Base-by-base conservation (phyloP, 2,113 vertebrate species). In the Daphoenositta chrysoptera region DNA sequence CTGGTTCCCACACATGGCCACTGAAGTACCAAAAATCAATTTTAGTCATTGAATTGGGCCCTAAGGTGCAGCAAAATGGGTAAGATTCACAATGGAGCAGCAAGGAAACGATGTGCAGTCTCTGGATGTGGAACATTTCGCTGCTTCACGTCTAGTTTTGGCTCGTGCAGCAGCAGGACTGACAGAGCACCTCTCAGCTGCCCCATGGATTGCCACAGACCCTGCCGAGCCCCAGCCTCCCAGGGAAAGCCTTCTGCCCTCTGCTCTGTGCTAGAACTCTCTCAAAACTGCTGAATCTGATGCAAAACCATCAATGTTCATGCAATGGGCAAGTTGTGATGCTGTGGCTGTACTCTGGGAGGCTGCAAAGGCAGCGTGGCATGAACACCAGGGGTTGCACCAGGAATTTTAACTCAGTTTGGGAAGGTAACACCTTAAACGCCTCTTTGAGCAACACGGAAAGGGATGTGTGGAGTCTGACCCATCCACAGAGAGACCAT, bases 11-110 rank as follows among this genome's bases (percentile, higher is more conserved):
- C 90, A 91, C 72, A 51, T 28, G 72, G 90, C 76, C 89, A 83
- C 96, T 95, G 91, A 96, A 96, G 93, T 94, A 97, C 93, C 97
- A 93, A 97, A 97, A 97, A 97, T 97, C 97, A 97, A 93, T 97
- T 97, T 84, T 64, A 90, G 92, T 90, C 96, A 96, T 87, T 97
- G 96, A 95, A 96, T 94, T 94, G 94, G 97, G 69, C 96, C 95
- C 96, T 85, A 89, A 96, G 94, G 96, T 97, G 87, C 79, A 96
- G 94, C 80, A 96, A 95, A 97, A 77, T 66, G 90, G 88, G 68
- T 90, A 96, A 94, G 93, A 95, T 91, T 94, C 94, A 91, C 90
- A 94, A 48, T 2, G 81, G 54, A 8, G 2, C 56, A 54, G 82
- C 57, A 58, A 88, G 64, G 70, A 85, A 94, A 84, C 73, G 69